Base-by-base conservation (phyloP, 53 echinoderm and acorn worm genomes). In the Henricia sp. region DNA sequence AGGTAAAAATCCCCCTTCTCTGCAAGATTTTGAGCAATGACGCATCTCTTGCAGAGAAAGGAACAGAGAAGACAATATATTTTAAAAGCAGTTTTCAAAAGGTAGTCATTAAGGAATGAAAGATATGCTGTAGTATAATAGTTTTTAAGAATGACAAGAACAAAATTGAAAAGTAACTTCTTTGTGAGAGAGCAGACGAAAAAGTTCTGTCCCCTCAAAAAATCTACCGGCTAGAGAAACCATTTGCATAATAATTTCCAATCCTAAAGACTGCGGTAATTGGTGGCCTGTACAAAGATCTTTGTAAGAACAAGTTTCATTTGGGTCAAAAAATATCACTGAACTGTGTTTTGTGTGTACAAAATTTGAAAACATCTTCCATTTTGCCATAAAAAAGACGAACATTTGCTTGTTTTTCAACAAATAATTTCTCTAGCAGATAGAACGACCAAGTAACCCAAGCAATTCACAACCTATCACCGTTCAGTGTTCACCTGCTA, bases 1-100 rank as follows among this genome's bases (percentile, higher is more conserved):
- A 80, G 46, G 80, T 80, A 80, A 72, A 63, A 33, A 32, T 46
- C 23, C 46, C 63, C 64, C 80, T 14, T 57, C 38, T 35, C 28
- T 29, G 32, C 19, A 16, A 52, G 41, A 64, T 52, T 53, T 4
- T 12, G 21, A 43, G 33, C 29, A 41, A 24, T 1, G 1, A 56
- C 37, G 37, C 37, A 53, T 52, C 52, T n/a, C 52, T 19, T 14
- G 25, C 12, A 24, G 30, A 32, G 32, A 2, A 37, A 53, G 27
- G 80, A 80, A 32, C 30, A 48, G 16, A 80, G 48, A 80, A 80
- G 64, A 80, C 75, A 75, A 24, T 43, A 56, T n/a, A n/a, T n/a
- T n/a, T n/a, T n/a, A 30, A 41, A 76, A 80, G 80, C 80, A 80
- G 80, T 80, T 63, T 43, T 80, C 62, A 80, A 80, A 80, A 26